phyloP scores from a whole-genome alignment of 2,888 invertebrate genomes.

The Stratiomys singularior region DNA sequence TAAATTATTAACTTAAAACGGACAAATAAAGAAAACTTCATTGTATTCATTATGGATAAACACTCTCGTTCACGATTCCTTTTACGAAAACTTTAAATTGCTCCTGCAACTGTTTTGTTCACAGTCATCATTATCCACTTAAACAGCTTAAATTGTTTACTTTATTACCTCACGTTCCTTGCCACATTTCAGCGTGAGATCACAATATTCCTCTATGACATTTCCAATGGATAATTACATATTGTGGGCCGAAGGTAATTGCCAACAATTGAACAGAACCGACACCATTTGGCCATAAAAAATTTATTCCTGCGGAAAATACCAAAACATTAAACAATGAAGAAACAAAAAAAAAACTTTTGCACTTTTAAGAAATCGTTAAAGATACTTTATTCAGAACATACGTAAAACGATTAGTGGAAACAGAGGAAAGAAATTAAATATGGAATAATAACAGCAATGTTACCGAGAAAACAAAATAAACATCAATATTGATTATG shows the following conservation, averaged over 20 bases:
- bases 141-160: slow-evolving; percentile 15
- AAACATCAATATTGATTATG: slow-evolving; percentile 36
- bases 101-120: slow-evolving; percentile 17
- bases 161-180: not conserved
- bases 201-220: not conserved
- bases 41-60: no score
- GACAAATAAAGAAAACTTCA: no score
- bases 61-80: no score
- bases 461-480: slow-evolving; percentile 13
- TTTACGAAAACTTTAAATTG: not conserved
- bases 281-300: slow-evolving; percentile 42
- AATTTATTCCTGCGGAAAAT: not conserved
- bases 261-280: slow-evolving; percentile 14
- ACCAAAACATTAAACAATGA: not conserved
- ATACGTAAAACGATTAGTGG: slow-evolving; percentile 4
- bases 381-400: slow-evolving; percentile 2
- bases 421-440: slow-evolving; percentile 17
- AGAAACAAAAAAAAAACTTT: slow-evolving; percentile 24
- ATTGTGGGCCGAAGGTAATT: slow-evolving; percentile 13
- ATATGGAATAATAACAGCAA: slow-evolving; percentile 22
- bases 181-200: slow-evolving; percentile 7
- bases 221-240: slow-evolving; percentile 26
- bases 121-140: slow-evolving; percentile 17
- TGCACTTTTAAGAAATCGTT: slow-evolving; percentile 35
- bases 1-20: no score